These are phyloP conservation scores for Knipowitschia caucasica DNA, from an alignment of 2,797 vertebrate species.

Conservation along the genomic window DNA sequence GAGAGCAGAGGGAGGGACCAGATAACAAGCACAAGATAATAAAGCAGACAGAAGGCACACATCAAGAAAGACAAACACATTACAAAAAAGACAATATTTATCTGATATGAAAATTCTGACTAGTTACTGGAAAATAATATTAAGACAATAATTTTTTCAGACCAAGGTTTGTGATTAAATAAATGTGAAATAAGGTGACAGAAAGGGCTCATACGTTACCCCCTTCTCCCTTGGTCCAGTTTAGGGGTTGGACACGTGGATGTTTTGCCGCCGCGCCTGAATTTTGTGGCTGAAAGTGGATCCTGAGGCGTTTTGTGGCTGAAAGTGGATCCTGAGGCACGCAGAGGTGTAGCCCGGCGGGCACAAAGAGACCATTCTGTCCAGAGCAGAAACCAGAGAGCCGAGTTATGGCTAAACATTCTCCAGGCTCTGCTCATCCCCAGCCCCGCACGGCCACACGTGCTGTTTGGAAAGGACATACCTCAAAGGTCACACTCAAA, in stretches of 20 bases:
- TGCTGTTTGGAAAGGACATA: neutral
- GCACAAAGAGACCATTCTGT: constrained; percentile 73
- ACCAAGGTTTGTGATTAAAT: too few species aligned
- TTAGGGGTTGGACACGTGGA: constrained; percentile 21
- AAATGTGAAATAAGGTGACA: too few species aligned
- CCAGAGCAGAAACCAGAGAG: constrained; percentile 63
- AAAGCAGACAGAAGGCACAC: too few species aligned
- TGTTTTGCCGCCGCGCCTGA: constrained; percentile 18
- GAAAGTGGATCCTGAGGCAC: constrained; percentile 35
- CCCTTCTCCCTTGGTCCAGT: neutral
- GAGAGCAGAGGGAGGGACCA: too few species aligned
- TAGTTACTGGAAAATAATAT: too few species aligned
- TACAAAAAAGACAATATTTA: too few species aligned
- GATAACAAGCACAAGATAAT: too few species aligned
- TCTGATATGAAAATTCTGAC: too few species aligned
- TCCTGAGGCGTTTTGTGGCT: constrained; percentile 40
- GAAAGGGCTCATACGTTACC: too few species aligned
- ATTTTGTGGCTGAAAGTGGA: constrained; percentile 38
- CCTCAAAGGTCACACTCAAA: neutral
- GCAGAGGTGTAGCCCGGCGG: constrained; percentile 34
- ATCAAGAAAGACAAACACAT: too few species aligned
- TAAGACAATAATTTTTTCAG: too few species aligned
- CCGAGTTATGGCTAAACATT: constrained; percentile 68
- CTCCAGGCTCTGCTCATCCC: constrained; percentile 43
- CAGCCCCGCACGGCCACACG: neutral